A percentile compares a stretch with the other conserved stretches of the same genome.
Evolutionary conservation across 2,797 vertebrate genomes (phyloP).

Genomic region (Picus viridis): DNA sequence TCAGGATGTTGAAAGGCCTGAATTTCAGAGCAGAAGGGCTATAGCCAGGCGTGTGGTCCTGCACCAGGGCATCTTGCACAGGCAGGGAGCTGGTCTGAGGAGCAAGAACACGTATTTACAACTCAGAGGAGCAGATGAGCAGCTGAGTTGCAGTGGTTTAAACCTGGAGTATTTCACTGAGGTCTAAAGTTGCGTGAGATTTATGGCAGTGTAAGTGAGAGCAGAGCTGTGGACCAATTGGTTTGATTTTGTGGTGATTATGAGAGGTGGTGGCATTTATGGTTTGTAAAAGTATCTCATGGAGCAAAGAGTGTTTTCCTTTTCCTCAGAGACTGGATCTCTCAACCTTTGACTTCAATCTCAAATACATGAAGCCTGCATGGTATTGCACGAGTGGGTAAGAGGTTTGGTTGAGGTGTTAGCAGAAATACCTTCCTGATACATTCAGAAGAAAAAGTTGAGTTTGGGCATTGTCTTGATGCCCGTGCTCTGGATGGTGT

Average conservation of each 20-base stretch:
- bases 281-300: not conserved
- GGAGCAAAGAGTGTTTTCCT: not conserved
- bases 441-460: not conserved
- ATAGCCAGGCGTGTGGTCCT: not conserved
- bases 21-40: not conserved
- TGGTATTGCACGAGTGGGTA: not conserved
- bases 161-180: not conserved
- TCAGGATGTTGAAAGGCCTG: not conserved
- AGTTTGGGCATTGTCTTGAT: not conserved
- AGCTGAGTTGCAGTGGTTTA: not conserved
- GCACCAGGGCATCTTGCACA: not conserved
- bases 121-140: not conserved
- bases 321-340: not conserved
- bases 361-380: fast-evolving
- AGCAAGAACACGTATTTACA: not conserved
- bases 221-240: not conserved
- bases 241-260: not conserved
- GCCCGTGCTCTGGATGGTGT: not conserved
- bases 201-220: fast-evolving
- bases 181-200: not conserved
- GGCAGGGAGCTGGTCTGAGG: not conserved
- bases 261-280: not conserved
- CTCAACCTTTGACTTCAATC: not conserved
- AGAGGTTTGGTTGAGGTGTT: not conserved
- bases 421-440: not conserved